Evolutionary conservation across 2,888 invertebrate genomes (phyloP).

Genomic region (Phoenoteleia sp.): DNA sequence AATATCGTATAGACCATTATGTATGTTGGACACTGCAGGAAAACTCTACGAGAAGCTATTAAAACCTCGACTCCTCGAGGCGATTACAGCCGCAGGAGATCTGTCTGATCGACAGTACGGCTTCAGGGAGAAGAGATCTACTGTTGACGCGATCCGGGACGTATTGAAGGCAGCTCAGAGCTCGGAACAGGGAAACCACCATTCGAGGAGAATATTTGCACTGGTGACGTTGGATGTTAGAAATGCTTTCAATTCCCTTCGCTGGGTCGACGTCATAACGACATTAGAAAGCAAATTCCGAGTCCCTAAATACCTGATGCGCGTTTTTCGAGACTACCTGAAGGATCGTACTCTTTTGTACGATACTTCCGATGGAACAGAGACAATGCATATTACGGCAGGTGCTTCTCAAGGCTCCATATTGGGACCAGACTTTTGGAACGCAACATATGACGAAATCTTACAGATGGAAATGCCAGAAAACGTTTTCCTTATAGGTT

Average conservation of each 20-base stretch:
- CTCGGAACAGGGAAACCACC: constrained; percentile 40
- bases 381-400: not conserved
- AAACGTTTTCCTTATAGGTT: constrained; percentile 50
- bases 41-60: not conserved
- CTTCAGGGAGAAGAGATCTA: constrained; percentile 49
- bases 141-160: constrained; percentile 55
- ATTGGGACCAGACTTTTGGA: constrained; percentile 9
- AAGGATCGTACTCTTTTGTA: not conserved
- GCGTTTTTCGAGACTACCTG: not conserved
- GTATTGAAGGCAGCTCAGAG: constrained; percentile 37
- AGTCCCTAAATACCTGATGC: not conserved
- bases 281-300: not conserved
- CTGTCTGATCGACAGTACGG: not conserved
- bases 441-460: not conserved
- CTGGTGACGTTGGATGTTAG: constrained; percentile 52
- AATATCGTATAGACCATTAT: not conserved
- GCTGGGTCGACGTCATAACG: constrained; percentile 48
- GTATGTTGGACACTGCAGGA: not conserved
- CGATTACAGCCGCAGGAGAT: not conserved
- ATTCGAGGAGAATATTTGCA: constrained; percentile 25
- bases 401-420: not conserved
- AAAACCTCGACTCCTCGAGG: not conserved
- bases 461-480: constrained; percentile 42
- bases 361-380: not conserved
- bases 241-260: not conserved